These are phyloP conservation scores for Ophioninae sp. DNA, from an alignment of 2,888 invertebrate species.

Conservation along the genomic window DNA sequence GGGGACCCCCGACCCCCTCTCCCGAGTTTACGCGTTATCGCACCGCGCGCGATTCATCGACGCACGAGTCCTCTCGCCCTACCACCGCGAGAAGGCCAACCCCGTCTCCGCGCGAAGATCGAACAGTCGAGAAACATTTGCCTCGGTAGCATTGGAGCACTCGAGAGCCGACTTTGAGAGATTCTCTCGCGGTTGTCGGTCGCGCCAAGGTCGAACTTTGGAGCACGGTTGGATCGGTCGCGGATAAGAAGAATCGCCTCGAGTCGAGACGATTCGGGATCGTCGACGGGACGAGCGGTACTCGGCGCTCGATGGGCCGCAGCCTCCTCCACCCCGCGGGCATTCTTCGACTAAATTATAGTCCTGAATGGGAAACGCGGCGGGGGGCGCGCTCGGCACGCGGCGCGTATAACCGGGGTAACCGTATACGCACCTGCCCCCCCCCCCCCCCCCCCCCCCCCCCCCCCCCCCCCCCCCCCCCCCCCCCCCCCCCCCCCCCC, in stretches of 20 bases:
- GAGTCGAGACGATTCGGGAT: slow-evolving; percentile 51
- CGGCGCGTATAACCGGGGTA: slow-evolving; percentile 74
- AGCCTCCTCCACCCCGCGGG: slow-evolving; percentile 65
- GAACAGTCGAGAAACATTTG: background rate
- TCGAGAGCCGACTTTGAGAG: background rate
- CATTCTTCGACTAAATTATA: slow-evolving; percentile 81
- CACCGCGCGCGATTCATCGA: slow-evolving; percentile 52
- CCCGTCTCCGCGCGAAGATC: slow-evolving; percentile 67
- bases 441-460: slow-evolving; percentile 70
- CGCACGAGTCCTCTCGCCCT: too few relatives aligned
- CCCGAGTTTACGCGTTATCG: slow-evolving; percentile 77
- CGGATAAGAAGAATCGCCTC: background rate
- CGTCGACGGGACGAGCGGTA: slow-evolving; percentile 71
- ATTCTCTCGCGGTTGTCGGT: background rate
- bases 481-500: slow-evolving; percentile 79
- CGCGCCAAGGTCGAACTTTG: too few relatives aligned
- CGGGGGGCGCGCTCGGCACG: slow-evolving; percentile 80
- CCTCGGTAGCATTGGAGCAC: background rate
- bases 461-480: slow-evolving; percentile 73
- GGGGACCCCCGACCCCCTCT: too few relatives aligned
- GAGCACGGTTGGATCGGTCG: too few relatives aligned
- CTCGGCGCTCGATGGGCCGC: slow-evolving; percentile 42
- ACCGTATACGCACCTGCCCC: slow-evolving; percentile 77
- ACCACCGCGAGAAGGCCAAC: too few relatives aligned
- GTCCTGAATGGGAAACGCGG: slow-evolving; percentile 80